Conservation (phyloP, 2,888 invertebrate genomes). For the Cataglyphis rosenhaueri region DNA sequence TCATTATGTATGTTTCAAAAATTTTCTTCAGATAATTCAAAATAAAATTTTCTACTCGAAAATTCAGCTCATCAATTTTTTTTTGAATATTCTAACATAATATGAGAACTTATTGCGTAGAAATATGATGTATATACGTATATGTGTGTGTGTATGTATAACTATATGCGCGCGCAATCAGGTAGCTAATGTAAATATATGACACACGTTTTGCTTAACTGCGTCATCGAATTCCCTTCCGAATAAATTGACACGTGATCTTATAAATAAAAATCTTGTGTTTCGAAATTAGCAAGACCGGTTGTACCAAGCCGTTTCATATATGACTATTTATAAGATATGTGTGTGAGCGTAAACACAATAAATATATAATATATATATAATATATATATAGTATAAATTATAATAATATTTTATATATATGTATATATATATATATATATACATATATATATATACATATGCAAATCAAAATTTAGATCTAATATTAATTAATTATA, state of each 20-base stretch:
- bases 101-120: background rate
- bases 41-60: background rate
- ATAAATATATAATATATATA: background rate
- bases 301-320: background rate
- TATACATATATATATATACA: no score
- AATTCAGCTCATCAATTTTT: background rate
- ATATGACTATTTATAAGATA: background rate
- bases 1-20: background rate
- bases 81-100: background rate
- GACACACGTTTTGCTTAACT: slow-evolving; percentile 30
- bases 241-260: slow-evolving; percentile 13
- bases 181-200: slow-evolving; percentile 12
- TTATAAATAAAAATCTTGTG: slow-evolving; percentile 16
- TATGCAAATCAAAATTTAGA: background rate
- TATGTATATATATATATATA: background rate
- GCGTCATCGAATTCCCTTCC: slow-evolving; percentile 31
- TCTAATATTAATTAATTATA: background rate
- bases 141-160: background rate
- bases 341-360: background rate
- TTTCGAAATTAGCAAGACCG: background rate
- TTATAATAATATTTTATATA: no score
- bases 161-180: background rate
- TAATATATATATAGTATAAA: background rate
- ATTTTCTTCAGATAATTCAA: background rate
- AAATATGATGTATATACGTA: background rate